Conservation (phyloP, 2,888 invertebrate genomes). For the Yponomeuta plumbellus region DNA sequence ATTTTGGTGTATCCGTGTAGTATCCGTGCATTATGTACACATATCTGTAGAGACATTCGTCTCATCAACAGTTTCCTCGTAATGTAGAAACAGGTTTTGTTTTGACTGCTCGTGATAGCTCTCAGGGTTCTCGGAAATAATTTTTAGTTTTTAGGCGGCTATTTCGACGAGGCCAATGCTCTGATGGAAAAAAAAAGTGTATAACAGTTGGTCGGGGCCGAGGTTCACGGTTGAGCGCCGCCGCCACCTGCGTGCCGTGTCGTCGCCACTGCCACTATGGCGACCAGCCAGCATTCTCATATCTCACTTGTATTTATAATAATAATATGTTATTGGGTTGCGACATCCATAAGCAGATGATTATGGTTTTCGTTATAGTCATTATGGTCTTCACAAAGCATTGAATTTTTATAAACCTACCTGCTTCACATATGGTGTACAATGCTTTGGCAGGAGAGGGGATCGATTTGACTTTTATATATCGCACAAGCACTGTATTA, state of each 20-base stretch:
- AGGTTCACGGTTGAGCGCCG: constrained; percentile 69
- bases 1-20: too few species aligned
- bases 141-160: constrained; percentile 33
- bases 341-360: not conserved
- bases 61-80: constrained; percentile 26
- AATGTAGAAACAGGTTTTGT: constrained; percentile 31
- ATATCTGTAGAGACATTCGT: constrained; percentile 25
- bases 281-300: constrained; percentile 19
- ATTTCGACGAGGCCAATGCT: constrained; percentile 55
- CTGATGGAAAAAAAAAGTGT: constrained; percentile 52
- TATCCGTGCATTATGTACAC: not conserved
- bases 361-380: too few species aligned
- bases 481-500: too few species aligned
- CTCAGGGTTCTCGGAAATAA: constrained; percentile 32
- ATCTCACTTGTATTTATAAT: constrained; percentile 28
- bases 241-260: constrained; percentile 54
- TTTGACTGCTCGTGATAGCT: constrained; percentile 20
- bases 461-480: too few species aligned
- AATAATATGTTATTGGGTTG: constrained; percentile 19
- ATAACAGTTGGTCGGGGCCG: constrained; percentile 58
- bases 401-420: not conserved
- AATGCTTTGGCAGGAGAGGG: too few species aligned
- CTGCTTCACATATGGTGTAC: not conserved
- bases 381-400: not conserved
- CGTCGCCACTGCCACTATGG: constrained; percentile 21